Percentiles rank a stretch among this genome's conserved stretches.
Evolutionary conservation across 2,113 vertebrate genomes (phyloP).

Genomic region (Ramphastos sulfuratus): DNA sequence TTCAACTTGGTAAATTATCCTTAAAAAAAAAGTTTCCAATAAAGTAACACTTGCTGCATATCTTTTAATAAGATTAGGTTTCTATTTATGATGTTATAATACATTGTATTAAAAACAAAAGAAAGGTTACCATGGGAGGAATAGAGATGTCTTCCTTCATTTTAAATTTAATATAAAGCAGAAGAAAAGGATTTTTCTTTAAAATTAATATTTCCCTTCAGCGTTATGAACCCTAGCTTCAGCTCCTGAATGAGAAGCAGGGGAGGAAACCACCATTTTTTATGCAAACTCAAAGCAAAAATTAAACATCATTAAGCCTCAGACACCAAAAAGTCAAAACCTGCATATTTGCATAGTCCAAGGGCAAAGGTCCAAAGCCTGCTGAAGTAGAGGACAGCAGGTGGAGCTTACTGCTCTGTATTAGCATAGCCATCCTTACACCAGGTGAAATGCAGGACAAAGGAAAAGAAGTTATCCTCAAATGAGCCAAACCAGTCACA

Average conservation of each 20-base stretch:
- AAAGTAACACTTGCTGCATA: constrained; percentile 34
- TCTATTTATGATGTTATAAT: constrained; percentile 55
- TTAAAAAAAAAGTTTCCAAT: constrained; percentile 52
- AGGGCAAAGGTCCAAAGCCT: background rate
- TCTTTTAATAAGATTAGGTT: constrained; percentile 58
- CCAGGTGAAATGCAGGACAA: background rate
- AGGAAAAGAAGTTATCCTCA: background rate
- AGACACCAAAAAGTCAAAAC: background rate
- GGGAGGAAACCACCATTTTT: background rate
- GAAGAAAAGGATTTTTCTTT: constrained; percentile 53
- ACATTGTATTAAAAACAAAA: constrained; percentile 63
- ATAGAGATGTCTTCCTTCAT: constrained; percentile 34
- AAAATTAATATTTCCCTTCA: constrained; percentile 51
- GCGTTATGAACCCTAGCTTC: background rate
- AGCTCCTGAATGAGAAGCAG: background rate
- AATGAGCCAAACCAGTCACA: background rate
- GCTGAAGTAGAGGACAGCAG: background rate
- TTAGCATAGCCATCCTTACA: background rate
- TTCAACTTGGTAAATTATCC: constrained; percentile 46
- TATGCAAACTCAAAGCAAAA: background rate
- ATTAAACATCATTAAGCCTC: background rate
- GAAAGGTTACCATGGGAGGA: constrained; percentile 21
- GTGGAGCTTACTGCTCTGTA: background rate
- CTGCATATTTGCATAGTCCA: background rate
- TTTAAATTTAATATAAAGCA: constrained; percentile 62